Evolutionary conservation across 2,113 vertebrate genomes (phyloP), one percentile per base, ranked within the genome.

Genomic region (Campylomormyrus numenius): DNA sequence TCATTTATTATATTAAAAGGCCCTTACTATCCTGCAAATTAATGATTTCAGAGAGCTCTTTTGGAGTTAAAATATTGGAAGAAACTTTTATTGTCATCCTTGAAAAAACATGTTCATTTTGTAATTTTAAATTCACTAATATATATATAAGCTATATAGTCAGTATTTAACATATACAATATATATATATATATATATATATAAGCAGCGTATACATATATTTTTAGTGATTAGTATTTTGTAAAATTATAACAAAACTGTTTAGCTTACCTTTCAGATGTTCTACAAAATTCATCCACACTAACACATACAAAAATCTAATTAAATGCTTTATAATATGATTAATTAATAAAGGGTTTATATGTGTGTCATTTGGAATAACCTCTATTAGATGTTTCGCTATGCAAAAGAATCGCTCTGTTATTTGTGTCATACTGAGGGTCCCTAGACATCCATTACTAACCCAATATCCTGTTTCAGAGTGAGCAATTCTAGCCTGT

Each of bases 391-490:
- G 89, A 91, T 93, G 90, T 92, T 89, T 87, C 19, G 49, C 56
- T 91, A 92, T 89, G 92, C 94, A 93, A 88, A 93, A 93, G 93
- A 92, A 86, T 93, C 92, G 93, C 86, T 56, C 84, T 91, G 89
- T 77, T 91, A 92, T 95, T 94, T 92, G 92, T 95, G 94, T 95
- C 93, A 93, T 93, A 91, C 91, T 92, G 91, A 86, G 27, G 74
- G 94, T 96, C 95, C 95, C 95, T 90, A 91, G 93, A 94, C 91
- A 92, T 93, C 94, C 94, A 95, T 95, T 95, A 95, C 94, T 93
- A 94, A 94, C 91, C 94, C 92, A 95, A 95, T 96, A 95, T 96
- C 95, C 95, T 94, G 95, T 95, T 96, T 93, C 94, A 94, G 95
- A 95, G 94, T 92, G 92, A 94, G 90, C 19, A 89, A 91, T 90